Evolutionary conservation across 1,140 invertebrate species (phyloP).

Genomic region (Heliconius hermathena): DNA sequence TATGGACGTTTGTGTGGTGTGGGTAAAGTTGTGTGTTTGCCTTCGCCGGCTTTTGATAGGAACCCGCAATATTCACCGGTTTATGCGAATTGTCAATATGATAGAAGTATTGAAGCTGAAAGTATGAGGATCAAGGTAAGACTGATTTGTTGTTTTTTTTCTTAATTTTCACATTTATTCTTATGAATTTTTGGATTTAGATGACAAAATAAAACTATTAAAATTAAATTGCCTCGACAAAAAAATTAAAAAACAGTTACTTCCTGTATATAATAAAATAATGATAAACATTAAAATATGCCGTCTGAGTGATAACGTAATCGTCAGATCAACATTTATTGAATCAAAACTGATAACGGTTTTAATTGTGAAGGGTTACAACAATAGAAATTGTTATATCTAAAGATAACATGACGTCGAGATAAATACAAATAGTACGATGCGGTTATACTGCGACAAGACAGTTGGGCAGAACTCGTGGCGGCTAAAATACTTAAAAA

Average conservation of each 20-base stretch:
- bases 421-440: background rate
- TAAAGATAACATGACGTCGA: constrained; percentile 14
- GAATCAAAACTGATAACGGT: constrained; percentile 19
- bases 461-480: background rate
- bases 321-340: constrained; percentile 13
- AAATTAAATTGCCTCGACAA: too few relatives aligned
- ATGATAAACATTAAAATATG: background rate
- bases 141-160: background rate
- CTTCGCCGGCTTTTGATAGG: constrained; percentile 63
- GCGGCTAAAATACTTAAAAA: too few relatives aligned
- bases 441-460: constrained; percentile 21
- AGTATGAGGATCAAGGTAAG: constrained; percentile 63
- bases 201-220: too few relatives aligned
- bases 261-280: background rate
- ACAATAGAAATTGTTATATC: constrained; percentile 19
- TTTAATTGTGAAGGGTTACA: background rate
- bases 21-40: constrained; percentile 47
- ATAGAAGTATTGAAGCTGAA: constrained; percentile 67
- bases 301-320: background rate
- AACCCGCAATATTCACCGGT: constrained; percentile 72
- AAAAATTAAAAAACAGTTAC: too few relatives aligned
- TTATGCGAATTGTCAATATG: constrained; percentile 61
- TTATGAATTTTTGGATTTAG: too few relatives aligned
- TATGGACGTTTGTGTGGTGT: constrained; percentile 56
- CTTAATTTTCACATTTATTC: too few relatives aligned